Base-by-base conservation (phyloP, 2,888 invertebrate species). In the Smittia sp. region DNA sequence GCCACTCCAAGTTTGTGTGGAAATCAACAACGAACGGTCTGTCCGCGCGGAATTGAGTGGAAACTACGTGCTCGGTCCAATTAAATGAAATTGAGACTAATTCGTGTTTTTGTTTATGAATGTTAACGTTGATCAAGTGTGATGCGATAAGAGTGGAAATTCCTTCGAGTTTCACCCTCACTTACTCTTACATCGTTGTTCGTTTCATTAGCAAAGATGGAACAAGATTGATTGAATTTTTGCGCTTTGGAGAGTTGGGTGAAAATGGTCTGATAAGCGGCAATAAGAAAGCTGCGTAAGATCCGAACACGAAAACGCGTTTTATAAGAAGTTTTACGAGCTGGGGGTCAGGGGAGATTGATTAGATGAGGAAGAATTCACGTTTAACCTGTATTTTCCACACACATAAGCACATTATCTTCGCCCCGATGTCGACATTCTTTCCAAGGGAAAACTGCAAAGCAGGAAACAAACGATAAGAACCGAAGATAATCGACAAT, bases 161-260 rank as follows among this genome's bases (percentile, higher is more conserved):
- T 32, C 9, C 9, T 32, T 32, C 46, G 46, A n/a, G n/a, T 46
- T 46, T 46, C 46, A 46, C 46, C 15, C 46, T 46, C 58, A 7
- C 9, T 58, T 58, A n/a, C 22, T 4, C 13, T 58, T 18, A 58
- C 58, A 58, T 63, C 52, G 52, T 46, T 18, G 52, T 46, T 46
- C 18, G 27, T 63, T 63, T 63, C 63, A 63, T 63, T 63, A 63
- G 63, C 1, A 32, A 13, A 54, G 46, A 69, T 22, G 24, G 69
- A 69, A 69, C 15, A 69, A 69, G 69, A 69, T 69, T 69, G 69
- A 69, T 69, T 69, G 69, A 69, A 69, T 69, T 68, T 68, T 68
- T 68, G 20, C 32, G 68, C 32, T 65, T 25, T 58, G 58, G 24
- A 58, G 52, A 24, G 58, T 24, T 7, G 24, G 24, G 24, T 58